Percentiles rank a stretch among this genome's conserved stretches.
Conservation (phyloP, 2,888 invertebrate species). For the Eurytoma adleriae region DNA sequence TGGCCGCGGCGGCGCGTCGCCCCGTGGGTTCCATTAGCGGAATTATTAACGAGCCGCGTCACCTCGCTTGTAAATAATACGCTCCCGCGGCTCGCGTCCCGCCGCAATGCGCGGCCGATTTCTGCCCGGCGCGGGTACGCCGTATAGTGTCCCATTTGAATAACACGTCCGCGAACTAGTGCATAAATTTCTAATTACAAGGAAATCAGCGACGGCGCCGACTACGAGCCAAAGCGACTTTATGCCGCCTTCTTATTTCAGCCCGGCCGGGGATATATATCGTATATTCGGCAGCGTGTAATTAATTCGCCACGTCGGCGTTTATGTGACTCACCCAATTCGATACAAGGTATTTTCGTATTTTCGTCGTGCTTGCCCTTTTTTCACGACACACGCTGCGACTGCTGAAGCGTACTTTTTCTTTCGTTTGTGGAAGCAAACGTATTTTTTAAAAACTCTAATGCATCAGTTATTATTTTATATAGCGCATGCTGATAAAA, state of each 20-base stretch:
- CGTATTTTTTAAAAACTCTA: no score
- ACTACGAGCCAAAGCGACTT: conserved; percentile 23
- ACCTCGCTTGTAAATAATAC: conserved; percentile 59
- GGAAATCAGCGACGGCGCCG: conserved; percentile 64
- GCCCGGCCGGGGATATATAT: conserved; percentile 21
- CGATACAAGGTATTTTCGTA: conserved; percentile 38
- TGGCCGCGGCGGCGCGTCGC: neutral
- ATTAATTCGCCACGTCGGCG: conserved; percentile 48
- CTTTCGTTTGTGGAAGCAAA: no score
- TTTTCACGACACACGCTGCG: no score
- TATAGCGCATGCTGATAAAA: no score
- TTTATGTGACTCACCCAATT: conserved; percentile 41
- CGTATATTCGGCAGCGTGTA: conserved; percentile 49
- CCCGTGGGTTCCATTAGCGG: conserved; percentile 35
- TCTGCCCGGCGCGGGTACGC: conserved; percentile 52
- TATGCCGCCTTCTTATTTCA: conserved; percentile 37
- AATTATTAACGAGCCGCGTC: conserved; percentile 54
- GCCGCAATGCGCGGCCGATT: conserved; percentile 61
- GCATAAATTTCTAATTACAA: conserved; percentile 76
- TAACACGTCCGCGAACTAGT: conserved; percentile 73
- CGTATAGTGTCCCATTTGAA: conserved; percentile 73
- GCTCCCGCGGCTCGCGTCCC: conserved; percentile 4
- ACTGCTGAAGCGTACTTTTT: no score
- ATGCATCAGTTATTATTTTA: no score
- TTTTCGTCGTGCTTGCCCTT: conserved; percentile 6